A percentile compares a stretch with the other conserved stretches of the same genome.
These are phyloP conservation scores for Sigmodon hispidus DNA, from an alignment of 2,113 vertebrate genomes.

Conservation along the genomic window DNA sequence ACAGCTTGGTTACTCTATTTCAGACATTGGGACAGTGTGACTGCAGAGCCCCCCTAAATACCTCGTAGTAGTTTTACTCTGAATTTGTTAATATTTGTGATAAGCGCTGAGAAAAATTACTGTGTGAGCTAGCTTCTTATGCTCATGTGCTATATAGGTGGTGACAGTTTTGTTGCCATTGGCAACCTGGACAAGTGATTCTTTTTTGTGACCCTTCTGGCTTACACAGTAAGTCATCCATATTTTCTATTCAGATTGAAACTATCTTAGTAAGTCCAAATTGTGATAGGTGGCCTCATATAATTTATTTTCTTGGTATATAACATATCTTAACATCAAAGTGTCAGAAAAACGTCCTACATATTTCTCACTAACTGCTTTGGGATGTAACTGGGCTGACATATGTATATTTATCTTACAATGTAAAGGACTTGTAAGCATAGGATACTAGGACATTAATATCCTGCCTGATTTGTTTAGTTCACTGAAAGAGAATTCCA, in stretches of 20 bases:
- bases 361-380: not conserved
- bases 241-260: conserved; percentile 12
- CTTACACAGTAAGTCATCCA: not conserved
- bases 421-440: not conserved
- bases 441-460: not conserved
- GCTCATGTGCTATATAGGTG: not conserved
- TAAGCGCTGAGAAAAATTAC: not conserved
- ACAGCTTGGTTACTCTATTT: not conserved
- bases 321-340: conserved; percentile 35
- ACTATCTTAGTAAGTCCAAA: not conserved
- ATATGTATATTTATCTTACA: not conserved
- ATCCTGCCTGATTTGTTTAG: not conserved
- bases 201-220: not conserved
- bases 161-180: not conserved
- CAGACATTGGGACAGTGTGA: not conserved
- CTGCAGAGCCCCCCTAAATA: not conserved
- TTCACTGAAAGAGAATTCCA: not conserved
- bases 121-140: not conserved
- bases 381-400: not conserved
- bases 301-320: conserved; percentile 20
- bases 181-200: not conserved
- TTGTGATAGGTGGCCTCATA: not conserved
- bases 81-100: conserved; percentile 20
- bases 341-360: not conserved
- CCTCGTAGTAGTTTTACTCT: not conserved